phyloP scores from a whole-genome alignment of 2,888 invertebrate species.

The Zaprionus bogoriensis region DNA sequence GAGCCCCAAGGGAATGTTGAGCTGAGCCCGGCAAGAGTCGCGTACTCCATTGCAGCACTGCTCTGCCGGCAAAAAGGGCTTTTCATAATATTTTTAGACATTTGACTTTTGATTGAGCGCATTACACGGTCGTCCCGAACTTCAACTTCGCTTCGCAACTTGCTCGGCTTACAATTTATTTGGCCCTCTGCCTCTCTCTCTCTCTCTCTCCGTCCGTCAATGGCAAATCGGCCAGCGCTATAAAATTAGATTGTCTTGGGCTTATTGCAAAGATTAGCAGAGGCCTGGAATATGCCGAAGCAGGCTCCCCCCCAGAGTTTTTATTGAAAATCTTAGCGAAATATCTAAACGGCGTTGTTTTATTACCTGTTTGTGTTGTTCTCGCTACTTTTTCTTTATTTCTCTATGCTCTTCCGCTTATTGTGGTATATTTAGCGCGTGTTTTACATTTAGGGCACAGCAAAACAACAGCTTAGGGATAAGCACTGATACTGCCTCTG shows the following conservation, averaged over 20 bases:
- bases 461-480: conserved; percentile 27
- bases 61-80: conserved; percentile 47
- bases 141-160: background rate
- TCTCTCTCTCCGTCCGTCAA: background rate
- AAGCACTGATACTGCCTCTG: background rate
- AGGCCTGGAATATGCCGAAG: too few species aligned
- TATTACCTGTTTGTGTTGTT: conserved; percentile 63
- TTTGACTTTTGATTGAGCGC: conserved; percentile 78
- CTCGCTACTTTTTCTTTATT: conserved; percentile 1
- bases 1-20: conserved; percentile 51
- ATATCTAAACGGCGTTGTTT: conserved; percentile 75
- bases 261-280: conserved; percentile 64
- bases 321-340: conserved; percentile 77
- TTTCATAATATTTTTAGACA: conserved; percentile 79
- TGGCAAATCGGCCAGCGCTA: conserved; percentile 50
- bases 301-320: too few species aligned
- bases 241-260: conserved; percentile 75
- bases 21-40: too few species aligned
- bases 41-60: too few species aligned
- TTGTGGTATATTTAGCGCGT: conserved; percentile 55
- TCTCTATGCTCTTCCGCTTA: conserved; percentile 5
- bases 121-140: conserved; percentile 55
- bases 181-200: conserved; percentile 16
- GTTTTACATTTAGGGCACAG: conserved; percentile 55
- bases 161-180: conserved; percentile 67